Evolutionary conservation across 1,140 invertebrate genomes (phyloP).

Genomic region (Trachymyrmex cornetzi): DNA sequence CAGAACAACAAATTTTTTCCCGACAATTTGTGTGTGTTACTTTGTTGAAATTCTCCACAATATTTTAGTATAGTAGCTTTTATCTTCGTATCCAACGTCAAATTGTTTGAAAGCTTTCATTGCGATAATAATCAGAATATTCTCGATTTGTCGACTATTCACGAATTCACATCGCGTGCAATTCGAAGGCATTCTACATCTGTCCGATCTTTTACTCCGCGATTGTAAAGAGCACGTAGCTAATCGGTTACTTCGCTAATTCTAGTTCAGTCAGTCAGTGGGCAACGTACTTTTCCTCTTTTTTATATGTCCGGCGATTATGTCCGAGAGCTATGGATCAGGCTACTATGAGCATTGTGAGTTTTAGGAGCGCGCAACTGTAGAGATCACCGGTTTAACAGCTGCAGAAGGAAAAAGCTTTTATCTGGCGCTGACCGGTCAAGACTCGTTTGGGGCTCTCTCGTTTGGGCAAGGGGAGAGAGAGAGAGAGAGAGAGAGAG

Average conservation of each 20-base stretch:
- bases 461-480: neutral
- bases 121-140: neutral
- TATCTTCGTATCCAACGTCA: neutral
- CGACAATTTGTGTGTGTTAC: neutral
- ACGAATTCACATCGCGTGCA: neutral
- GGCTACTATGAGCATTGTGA: slow-evolving; percentile 50
- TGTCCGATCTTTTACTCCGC: slow-evolving; percentile 4
- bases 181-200: slow-evolving; percentile 14
- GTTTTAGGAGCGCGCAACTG: slow-evolving; percentile 44
- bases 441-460: slow-evolving; percentile 51
- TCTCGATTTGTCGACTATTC: slow-evolving; percentile 13
- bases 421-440: slow-evolving; percentile 66
- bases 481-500: slow-evolving; percentile 13
- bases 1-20: neutral
- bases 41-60: neutral
- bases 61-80: neutral
- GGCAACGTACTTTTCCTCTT: slow-evolving; percentile 36
- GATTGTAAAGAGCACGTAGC: neutral
- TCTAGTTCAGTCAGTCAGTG: slow-evolving; percentile 59
- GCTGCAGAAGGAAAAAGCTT: slow-evolving; percentile 76
- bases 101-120: slow-evolving; percentile 9
- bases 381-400: slow-evolving; percentile 82
- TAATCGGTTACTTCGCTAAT: slow-evolving; percentile 49
- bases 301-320: slow-evolving; percentile 1
- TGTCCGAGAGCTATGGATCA: neutral